Evolutionary conservation across 2,888 invertebrate species (phyloP).

Genomic region (Ophraella communa): DNA sequence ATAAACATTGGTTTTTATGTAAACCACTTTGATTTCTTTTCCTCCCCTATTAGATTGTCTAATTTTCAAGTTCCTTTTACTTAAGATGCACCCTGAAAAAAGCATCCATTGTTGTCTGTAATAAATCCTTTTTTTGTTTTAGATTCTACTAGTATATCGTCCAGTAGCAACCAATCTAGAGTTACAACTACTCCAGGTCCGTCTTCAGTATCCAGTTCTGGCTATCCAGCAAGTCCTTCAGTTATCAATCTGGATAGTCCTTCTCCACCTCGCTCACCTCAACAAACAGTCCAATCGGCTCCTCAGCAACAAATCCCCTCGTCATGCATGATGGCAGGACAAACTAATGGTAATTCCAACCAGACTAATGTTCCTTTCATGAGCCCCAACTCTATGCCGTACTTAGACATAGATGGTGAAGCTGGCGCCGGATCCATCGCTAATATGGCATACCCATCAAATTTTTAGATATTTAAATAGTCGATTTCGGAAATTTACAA

Average conservation of each 20-base stretch:
- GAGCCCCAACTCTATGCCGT: slow-evolving; percentile 48
- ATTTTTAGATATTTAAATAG: slow-evolving; percentile 16
- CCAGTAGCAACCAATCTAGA: slow-evolving; percentile 58
- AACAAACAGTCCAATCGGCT: slow-evolving; percentile 5
- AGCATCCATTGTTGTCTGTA: not conserved
- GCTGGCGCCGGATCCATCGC: slow-evolving; percentile 35
- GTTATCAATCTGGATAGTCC: slow-evolving; percentile 71
- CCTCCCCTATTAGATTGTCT: not conserved
- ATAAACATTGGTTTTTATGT: not conserved
- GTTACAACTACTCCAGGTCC: slow-evolving; percentile 56
- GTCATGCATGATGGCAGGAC: slow-evolving; percentile 49
- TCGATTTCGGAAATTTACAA: not conserved
- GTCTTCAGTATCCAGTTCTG: slow-evolving; percentile 66
- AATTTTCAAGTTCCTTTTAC: not conserved
- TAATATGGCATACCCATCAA: slow-evolving; percentile 33
- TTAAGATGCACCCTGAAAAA: not conserved
- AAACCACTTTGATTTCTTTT: not conserved
- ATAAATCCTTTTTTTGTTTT: not conserved
- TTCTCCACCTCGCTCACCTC: slow-evolving; percentile 64
- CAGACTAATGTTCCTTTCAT: slow-evolving; percentile 34
- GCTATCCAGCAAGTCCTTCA: slow-evolving; percentile 67
- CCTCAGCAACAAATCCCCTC: slow-evolving; percentile 31
- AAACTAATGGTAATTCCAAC: slow-evolving; percentile 40
- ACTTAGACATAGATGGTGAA: slow-evolving; percentile 55
- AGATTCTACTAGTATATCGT: slow-evolving; percentile 59